Percentiles rank a stretch among this genome's conserved stretches.
Conservation (phyloP, 1,140 invertebrate genomes). For the Brachionus paranguensis region DNA sequence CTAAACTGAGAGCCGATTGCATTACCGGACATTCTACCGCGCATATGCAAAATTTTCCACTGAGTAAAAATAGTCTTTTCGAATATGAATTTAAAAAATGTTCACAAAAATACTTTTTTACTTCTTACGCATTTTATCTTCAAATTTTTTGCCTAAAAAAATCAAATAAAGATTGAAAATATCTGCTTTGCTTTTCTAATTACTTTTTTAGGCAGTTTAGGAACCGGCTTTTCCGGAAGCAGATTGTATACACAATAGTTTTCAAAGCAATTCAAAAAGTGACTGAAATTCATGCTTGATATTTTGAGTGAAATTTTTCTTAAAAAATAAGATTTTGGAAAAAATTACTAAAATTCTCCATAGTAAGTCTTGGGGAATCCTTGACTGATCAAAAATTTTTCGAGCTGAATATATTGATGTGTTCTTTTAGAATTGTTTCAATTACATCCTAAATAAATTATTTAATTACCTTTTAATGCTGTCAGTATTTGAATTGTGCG, state of each 20-base stretch:
- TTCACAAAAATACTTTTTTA: not conserved
- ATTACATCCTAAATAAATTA: not conserved
- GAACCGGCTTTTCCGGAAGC: not conserved
- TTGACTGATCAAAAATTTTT: not conserved
- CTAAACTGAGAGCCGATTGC: not conserved
- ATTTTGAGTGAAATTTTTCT: not conserved
- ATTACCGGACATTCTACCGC: not conserved
- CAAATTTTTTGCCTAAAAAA: not conserved
- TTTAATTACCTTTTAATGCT: not conserved
- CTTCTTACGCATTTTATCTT: not conserved
- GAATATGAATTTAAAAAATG: no score
- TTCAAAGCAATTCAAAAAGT: conserved; percentile 30
- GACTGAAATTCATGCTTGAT: not conserved
- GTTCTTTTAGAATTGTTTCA: not conserved
- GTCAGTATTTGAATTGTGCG: conserved; percentile 15
- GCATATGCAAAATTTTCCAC: not conserved
- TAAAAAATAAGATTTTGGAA: no score
- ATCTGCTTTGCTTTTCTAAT: not conserved
- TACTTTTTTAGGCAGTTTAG: not conserved
- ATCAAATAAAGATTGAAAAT: not conserved
- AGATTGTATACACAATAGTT: conserved; percentile 9
- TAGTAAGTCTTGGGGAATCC: not conserved
- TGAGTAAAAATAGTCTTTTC: conserved; percentile 19
- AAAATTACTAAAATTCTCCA: conserved; percentile 32
- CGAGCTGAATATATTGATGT: not conserved